Conservation (phyloP, 2,888 invertebrate genomes). For the Stegophylla sp. region DNA sequence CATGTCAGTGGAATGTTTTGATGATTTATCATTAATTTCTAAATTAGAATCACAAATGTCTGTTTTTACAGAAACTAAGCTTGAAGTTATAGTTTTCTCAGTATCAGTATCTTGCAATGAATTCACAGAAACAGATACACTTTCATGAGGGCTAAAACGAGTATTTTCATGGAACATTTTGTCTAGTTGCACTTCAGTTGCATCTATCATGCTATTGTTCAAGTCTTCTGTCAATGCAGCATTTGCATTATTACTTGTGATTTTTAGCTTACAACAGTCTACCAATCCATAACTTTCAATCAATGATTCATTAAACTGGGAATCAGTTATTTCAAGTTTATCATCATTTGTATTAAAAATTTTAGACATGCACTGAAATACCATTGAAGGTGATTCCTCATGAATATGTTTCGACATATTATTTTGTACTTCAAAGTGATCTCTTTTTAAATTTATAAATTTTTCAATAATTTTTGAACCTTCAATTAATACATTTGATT, state of each 20-base stretch:
- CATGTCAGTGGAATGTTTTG: background rate
- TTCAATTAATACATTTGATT: too few relatives aligned
- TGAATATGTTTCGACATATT: background rate
- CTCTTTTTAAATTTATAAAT: too few relatives aligned
- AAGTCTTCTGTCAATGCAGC: background rate
- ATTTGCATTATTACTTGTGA: background rate
- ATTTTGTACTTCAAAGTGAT: too few relatives aligned
- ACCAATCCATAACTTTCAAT: constrained; percentile 1
- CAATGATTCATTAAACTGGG: background rate
- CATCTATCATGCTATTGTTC: background rate
- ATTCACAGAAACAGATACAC: background rate
- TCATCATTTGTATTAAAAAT: constrained; percentile 24
- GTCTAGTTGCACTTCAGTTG: background rate
- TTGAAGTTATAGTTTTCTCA: constrained; percentile 2
- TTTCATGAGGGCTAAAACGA: background rate
- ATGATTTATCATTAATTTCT: background rate
- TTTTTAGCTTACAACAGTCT: background rate
- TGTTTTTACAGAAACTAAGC: background rate
- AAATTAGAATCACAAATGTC: background rate
- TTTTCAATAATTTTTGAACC: too few relatives aligned
- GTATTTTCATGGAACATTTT: background rate
- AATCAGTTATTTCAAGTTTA: constrained; percentile 10
- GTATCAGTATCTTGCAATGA: background rate
- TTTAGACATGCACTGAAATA: constrained; percentile 22
- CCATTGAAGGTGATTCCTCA: constrained; percentile 20